Evolutionary conservation across 30 jellyfish, hydroid and myxozoan genomes (phyloP).

Genomic region (Nemopilema nomurai): DNA sequence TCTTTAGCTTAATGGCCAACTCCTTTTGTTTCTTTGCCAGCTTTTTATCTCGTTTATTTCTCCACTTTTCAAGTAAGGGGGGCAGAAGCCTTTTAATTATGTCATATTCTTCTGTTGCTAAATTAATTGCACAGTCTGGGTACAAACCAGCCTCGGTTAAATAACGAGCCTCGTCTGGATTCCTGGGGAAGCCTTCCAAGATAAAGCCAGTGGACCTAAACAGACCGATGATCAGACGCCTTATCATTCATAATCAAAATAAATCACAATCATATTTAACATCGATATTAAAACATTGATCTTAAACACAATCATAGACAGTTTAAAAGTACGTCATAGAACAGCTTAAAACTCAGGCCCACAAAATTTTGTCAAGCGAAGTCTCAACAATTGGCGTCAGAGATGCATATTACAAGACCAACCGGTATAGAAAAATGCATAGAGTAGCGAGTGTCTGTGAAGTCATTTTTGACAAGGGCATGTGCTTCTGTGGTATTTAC

Average conservation of each 20-base stretch:
- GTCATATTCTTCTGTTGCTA: conserved; percentile 78
- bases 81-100: conserved; percentile 80
- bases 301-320: too few species aligned
- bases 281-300: too few species aligned
- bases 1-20: conserved; percentile 48
- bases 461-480: too few species aligned
- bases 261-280: too few species aligned
- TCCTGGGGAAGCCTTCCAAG: conserved; percentile 97
- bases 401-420: too few species aligned
- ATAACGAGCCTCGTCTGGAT: conserved; percentile 83
- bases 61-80: conserved; percentile 82
- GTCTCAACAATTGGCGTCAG: too few species aligned
- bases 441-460: too few species aligned
- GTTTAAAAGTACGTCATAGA: too few species aligned
- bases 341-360: too few species aligned
- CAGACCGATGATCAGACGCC: not conserved
- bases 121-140: conserved; percentile 83
- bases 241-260: too few species aligned
- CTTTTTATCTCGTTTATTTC: conserved; percentile 59
- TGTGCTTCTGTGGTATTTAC: not conserved
- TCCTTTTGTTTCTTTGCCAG: conserved; percentile 64
- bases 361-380: too few species aligned
- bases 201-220: conserved; percentile 89
- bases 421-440: too few species aligned
- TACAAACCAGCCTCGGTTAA: conserved; percentile 81